Evolutionary conservation across 2,113 vertebrate species (phyloP).

Genomic region (Callospermophilus lateralis): DNA sequence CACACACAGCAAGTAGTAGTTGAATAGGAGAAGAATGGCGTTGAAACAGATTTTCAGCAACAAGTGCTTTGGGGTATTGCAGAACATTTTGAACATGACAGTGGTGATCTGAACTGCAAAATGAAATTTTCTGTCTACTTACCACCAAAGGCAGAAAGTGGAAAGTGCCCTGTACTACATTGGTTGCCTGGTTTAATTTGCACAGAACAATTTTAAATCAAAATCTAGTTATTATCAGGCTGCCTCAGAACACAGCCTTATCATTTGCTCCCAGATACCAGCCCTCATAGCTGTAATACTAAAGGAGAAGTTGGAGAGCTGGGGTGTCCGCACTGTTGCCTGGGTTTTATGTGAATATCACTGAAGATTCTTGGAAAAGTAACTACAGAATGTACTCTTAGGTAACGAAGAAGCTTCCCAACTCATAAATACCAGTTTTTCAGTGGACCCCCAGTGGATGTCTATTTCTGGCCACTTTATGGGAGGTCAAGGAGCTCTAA

Average conservation of each 20-base stretch:
- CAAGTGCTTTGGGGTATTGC: constrained; percentile 96
- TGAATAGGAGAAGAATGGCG: constrained; percentile 89
- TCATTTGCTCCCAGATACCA: constrained; percentile 96
- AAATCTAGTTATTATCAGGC: constrained; percentile 94
- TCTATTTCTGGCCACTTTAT: constrained; percentile 97
- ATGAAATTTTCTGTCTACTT: constrained; percentile 97
- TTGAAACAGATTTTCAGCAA: constrained; percentile 95
- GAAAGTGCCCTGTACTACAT: constrained; percentile 94
- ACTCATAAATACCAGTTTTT: constrained; percentile 95
- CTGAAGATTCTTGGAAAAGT: constrained; percentile 95
- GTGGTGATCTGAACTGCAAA: constrained; percentile 96
- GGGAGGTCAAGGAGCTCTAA: constrained; percentile 97
- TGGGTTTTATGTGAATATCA: constrained; percentile 96
- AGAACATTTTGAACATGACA: constrained; percentile 99
- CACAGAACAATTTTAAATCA: constrained; percentile 97
- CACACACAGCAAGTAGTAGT: too few species aligned
- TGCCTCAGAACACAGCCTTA: constrained; percentile 93
- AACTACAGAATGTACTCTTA: constrained; percentile 99
- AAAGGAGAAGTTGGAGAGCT: constrained; percentile 97
- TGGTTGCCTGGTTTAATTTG: constrained; percentile 98
- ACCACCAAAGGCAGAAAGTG: constrained; percentile 94
- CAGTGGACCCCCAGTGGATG: constrained; percentile 92
- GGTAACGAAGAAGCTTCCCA: constrained; percentile 94
- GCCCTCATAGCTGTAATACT: constrained; percentile 95
- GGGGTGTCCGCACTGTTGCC: constrained; percentile 98